Evolutionary conservation across 2,888 invertebrate genomes (phyloP).

Genomic region (Boloria selene): DNA sequence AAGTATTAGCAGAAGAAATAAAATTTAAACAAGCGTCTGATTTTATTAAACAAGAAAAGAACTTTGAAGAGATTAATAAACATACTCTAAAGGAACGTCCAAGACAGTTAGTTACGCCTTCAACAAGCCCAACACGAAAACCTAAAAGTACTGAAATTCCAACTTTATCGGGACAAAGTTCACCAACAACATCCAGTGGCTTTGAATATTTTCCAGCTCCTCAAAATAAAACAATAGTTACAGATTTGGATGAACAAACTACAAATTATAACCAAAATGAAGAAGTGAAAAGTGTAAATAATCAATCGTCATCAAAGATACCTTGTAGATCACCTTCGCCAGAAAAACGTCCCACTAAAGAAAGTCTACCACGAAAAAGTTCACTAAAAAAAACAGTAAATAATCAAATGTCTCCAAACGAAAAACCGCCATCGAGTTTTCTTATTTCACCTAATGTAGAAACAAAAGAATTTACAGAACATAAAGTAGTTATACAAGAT

Average conservation of each 20-base stretch:
- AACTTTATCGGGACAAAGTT: constrained; percentile 73
- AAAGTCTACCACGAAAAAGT: constrained; percentile 71
- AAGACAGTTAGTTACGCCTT: constrained; percentile 74
- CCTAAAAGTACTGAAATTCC: constrained; percentile 60
- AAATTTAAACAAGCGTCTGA: constrained; percentile 59
- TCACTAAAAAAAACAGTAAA: constrained; percentile 71
- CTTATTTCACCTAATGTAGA: constrained; percentile 65
- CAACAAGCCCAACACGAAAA: constrained; percentile 76
- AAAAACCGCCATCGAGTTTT: constrained; percentile 71
- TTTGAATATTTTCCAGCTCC: constrained; percentile 64
- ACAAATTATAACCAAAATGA: constrained; percentile 45
- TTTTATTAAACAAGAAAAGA: constrained; percentile 61
- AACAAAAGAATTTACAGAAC: constrained; percentile 49
- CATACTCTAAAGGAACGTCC: constrained; percentile 55
- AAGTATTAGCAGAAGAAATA: constrained; percentile 52
- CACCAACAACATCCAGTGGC: constrained; percentile 82
- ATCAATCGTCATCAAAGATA: constrained; percentile 57
- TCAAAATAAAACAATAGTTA: constrained; percentile 56
- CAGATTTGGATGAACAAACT: constrained; percentile 60
- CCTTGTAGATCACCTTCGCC: constrained; percentile 71
- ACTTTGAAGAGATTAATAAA: constrained; percentile 58
- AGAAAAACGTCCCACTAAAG: constrained; percentile 62
- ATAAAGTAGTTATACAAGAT: constrained; percentile 60
- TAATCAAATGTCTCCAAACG: constrained; percentile 57
- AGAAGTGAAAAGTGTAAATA: constrained; percentile 17